phyloP scores from a whole-genome alignment of 2,888 invertebrate species.

The Macrophya annulata region DNA sequence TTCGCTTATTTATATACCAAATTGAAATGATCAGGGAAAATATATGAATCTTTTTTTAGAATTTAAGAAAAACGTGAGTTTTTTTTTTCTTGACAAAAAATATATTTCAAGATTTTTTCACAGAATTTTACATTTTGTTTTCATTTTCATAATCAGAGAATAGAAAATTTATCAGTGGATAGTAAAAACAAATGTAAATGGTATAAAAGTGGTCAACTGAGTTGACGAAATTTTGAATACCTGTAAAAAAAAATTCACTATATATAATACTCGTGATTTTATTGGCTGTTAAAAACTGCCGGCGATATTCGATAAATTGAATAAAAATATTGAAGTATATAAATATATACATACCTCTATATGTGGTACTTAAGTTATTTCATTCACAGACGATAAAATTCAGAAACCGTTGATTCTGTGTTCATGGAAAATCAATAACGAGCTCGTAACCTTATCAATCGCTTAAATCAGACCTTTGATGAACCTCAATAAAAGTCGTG shows the following conservation, averaged over 20 bases:
- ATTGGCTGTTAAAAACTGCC: not conserved
- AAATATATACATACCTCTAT: too few relatives aligned
- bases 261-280: not conserved
- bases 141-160: not conserved
- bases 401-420: not conserved
- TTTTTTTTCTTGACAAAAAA: not conserved
- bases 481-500: slow-evolving; percentile 4
- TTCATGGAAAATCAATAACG: not conserved
- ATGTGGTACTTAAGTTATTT: not conserved
- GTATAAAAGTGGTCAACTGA: too few relatives aligned
- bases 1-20: not conserved
- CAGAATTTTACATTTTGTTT: not conserved
- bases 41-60: not conserved
- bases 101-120: not conserved
- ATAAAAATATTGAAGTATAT: not conserved
- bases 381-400: not conserved
- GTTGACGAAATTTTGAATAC: too few relatives aligned
- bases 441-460: not conserved
- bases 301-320: not conserved
- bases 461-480: not conserved
- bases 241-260: too few relatives aligned
- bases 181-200: not conserved
- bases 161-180: not conserved
- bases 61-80: not conserved
- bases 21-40: not conserved